These are phyloP conservation scores for Enoplosus armatus DNA, from an alignment of 2,797 vertebrate genomes.

Conservation along the genomic window DNA sequence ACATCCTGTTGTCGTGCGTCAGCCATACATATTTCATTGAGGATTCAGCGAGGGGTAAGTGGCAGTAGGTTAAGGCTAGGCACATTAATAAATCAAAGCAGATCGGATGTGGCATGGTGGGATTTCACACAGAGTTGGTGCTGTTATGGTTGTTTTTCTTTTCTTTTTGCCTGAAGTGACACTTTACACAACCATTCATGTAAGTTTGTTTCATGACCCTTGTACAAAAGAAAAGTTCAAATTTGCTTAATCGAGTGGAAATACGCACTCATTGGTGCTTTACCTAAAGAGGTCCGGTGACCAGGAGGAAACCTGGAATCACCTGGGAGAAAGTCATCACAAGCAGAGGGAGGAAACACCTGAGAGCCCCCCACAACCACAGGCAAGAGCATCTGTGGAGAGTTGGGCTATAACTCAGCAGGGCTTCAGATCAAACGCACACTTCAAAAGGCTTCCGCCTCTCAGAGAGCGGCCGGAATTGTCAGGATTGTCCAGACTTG, in stretches of 20 bases:
- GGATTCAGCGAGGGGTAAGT: constrained; percentile 59
- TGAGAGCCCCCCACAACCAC: constrained; percentile 23
- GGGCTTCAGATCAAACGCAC: constrained; percentile 61
- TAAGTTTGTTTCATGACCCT: constrained; percentile 1
- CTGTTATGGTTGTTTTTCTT: constrained; percentile 2
- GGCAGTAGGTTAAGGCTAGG: constrained; percentile 48
- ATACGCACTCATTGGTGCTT: background rate
- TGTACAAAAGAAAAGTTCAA: background rate
- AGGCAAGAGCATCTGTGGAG: constrained; percentile 42
- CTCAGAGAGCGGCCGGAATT: constrained; percentile 39
- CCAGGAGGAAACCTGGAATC: constrained; percentile 3
- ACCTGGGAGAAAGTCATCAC: constrained; percentile 11
- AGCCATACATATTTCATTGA: constrained; percentile 76
- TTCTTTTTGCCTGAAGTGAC: constrained; percentile 9
- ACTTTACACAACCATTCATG: background rate
- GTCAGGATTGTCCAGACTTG: constrained; percentile 40
- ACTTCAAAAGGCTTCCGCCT: constrained; percentile 62
- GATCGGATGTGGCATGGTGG: constrained; percentile 26
- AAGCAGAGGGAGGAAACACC: constrained; percentile 36
- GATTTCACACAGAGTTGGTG: constrained; percentile 5
- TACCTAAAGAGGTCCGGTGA: background rate
- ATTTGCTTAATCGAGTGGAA: background rate
- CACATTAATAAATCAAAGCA: constrained; percentile 74
- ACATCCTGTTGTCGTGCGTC: constrained; percentile 68
- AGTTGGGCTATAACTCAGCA: constrained; percentile 32